phyloP scores from a whole-genome alignment of 1,140 invertebrate species.

The Cardiocondyla obscurior region DNA sequence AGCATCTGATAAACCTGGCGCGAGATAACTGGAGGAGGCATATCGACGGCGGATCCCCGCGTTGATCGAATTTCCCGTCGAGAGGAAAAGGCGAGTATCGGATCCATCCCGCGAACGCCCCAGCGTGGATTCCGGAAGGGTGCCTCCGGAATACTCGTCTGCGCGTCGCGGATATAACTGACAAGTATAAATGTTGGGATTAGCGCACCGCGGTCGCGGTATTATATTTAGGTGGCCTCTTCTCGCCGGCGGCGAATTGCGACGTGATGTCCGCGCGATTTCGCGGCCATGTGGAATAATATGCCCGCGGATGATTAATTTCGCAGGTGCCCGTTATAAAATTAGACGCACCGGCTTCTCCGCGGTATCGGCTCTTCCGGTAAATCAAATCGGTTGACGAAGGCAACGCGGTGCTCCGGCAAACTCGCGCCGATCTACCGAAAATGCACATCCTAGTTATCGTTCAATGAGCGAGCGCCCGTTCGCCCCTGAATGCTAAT shows the following conservation, averaged over 20 bases:
- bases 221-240: background rate
- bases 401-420: too few relatives aligned
- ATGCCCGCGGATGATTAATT: constrained; percentile 19
- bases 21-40: background rate
- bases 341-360: constrained; percentile 23
- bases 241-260: background rate
- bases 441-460: too few relatives aligned
- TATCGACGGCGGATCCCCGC: background rate
- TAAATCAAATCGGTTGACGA: too few relatives aligned
- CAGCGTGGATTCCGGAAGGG: background rate
- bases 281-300: constrained; percentile 60
- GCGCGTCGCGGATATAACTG: background rate
- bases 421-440: too few relatives aligned
- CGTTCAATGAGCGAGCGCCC: too few relatives aligned
- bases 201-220: background rate
- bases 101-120: background rate
- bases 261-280: constrained; percentile 14
- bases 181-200: constrained; percentile 1
- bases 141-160: background rate
- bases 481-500: background rate
- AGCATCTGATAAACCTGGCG: background rate
- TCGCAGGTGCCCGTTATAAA: constrained; percentile 25
- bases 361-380: too few relatives aligned
- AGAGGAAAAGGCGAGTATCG: background rate
- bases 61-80: background rate